Percentiles rank a stretch among this genome's conserved stretches.
phyloP scores from a whole-genome alignment of 2,113 vertebrate species.

The Petrocephalus microphthalmus region DNA sequence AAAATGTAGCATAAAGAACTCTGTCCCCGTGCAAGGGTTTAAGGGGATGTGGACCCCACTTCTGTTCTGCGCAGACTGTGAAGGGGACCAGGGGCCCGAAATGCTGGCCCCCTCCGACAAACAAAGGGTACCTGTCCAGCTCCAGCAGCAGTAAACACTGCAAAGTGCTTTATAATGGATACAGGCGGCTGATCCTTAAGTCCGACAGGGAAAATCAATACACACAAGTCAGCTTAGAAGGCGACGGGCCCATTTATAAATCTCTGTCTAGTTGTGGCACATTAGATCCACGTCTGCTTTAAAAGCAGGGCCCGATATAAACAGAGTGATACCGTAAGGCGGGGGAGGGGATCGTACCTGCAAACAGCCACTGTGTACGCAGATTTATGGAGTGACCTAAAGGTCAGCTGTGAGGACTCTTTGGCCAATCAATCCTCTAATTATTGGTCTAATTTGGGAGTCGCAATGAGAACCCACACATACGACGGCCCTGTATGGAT shows the following conservation, averaged over 20 bases:
- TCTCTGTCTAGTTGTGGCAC: slow-evolving; percentile 89
- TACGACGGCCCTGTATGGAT: not conserved
- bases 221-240: slow-evolving; percentile 88
- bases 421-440: not conserved
- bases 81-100: not conserved
- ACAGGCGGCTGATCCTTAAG: slow-evolving; percentile 84
- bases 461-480: not conserved
- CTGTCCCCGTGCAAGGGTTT: not conserved
- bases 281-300: slow-evolving; percentile 83
- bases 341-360: not conserved
- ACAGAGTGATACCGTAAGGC: slow-evolving; percentile 50
- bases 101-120: slow-evolving; percentile 28
- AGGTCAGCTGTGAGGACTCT: not conserved
- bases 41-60: not conserved
- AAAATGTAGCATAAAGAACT: not conserved
- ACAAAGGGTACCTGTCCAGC: slow-evolving; percentile 57
- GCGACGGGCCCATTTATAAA: slow-evolving; percentile 71
- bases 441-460: not conserved
- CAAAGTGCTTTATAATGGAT: slow-evolving; percentile 87
- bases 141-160: slow-evolving; percentile 69
- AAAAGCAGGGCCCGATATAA: slow-evolving; percentile 69
- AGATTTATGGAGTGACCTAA: not conserved
- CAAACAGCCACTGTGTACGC: not conserved
- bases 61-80: not conserved
- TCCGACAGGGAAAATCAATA: slow-evolving; percentile 96